phyloP scores from a whole-genome alignment of 2,888 invertebrate species.

The Noctua fimbriata region DNA sequence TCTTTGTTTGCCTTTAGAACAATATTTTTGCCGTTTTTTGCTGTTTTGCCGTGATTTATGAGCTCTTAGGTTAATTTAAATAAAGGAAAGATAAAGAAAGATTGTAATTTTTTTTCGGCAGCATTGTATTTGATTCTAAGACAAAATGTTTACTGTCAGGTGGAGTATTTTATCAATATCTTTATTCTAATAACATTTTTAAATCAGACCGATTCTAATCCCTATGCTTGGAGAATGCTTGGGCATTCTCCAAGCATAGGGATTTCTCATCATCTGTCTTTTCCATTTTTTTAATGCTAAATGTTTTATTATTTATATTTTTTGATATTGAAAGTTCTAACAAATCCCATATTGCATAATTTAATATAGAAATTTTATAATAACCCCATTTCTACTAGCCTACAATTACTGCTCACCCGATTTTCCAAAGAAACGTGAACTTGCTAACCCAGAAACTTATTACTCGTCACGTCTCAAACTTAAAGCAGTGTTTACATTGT shows the following conservation, averaged over 20 bases:
- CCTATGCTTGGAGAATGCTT: too few species aligned
- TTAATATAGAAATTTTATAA: neutral
- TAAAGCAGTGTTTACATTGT: constrained; percentile 39
- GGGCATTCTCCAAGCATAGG: neutral
- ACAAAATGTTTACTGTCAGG: neutral
- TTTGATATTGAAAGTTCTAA: neutral
- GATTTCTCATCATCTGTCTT: neutral
- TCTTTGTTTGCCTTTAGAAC: constrained; percentile 48
- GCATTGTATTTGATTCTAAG: neutral
- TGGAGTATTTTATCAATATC: neutral
- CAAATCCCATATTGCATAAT: neutral
- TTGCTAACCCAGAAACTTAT: constrained; percentile 18
- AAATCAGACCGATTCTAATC: neutral
- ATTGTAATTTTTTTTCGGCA: neutral
- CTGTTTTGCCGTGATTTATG: constrained; percentile 16
- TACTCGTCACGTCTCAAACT: constrained; percentile 29
- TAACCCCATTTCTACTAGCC: neutral
- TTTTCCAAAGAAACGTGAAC: constrained; percentile 3
- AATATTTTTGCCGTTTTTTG: constrained; percentile 15
- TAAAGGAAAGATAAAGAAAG: neutral
- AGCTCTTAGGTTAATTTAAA: constrained; percentile 6
- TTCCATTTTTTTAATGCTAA: neutral
- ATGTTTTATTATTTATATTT: too few species aligned
- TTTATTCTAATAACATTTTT: neutral
- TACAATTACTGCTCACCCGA: neutral